phyloP scores from a whole-genome alignment of 2,113 vertebrate genomes.

The Ophthalmolycus amberensis region DNA sequence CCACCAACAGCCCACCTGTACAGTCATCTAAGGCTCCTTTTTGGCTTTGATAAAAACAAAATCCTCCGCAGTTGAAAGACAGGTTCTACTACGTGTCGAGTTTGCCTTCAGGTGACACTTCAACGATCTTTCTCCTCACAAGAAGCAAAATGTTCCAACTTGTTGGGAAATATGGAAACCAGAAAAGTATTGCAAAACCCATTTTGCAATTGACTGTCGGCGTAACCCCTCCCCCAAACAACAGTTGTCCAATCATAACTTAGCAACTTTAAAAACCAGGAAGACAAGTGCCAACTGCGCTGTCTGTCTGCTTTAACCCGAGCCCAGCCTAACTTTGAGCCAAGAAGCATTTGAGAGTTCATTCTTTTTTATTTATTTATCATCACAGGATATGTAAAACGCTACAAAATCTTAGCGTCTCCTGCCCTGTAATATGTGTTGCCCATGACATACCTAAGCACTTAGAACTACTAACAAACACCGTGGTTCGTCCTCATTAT shows the following conservation, averaged over 20 bases:
- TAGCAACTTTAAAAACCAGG: neutral
- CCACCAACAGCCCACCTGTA: neutral
- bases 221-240: neutral
- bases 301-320: neutral
- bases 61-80: neutral
- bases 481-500: neutral
- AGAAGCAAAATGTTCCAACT: neutral
- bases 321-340: too few species aligned
- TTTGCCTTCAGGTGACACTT: constrained; percentile 2
- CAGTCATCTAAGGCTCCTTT: constrained; percentile 20
- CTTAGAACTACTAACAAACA: neutral
- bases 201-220: neutral
- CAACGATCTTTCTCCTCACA: constrained; percentile 25
- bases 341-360: too few species aligned
- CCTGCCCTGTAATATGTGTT: too few species aligned
- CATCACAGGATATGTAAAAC: too few species aligned
- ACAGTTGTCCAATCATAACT: neutral
- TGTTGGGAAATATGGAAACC: constrained; percentile 3
- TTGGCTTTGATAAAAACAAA: constrained; percentile 1
- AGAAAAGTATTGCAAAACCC: neutral
- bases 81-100: neutral
- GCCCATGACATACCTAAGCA: too few species aligned
- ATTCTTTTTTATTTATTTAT: too few species aligned
- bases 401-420: too few species aligned
- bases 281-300: neutral